Conservation (phyloP, 2,888 invertebrate species). For the Cancer borealis region DNA sequence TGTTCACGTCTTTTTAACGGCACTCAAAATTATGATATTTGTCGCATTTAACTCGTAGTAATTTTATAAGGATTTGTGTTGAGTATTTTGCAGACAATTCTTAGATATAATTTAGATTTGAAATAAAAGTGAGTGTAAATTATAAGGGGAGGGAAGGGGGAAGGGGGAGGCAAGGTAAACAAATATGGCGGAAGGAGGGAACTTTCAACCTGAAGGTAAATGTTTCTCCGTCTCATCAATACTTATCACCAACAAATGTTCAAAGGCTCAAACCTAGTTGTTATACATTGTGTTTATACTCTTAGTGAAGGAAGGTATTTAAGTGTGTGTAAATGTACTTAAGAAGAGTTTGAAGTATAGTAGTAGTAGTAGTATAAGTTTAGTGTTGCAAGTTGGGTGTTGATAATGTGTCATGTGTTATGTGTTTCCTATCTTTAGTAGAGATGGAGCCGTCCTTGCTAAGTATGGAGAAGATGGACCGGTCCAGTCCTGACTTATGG, state of each 20-base stretch:
- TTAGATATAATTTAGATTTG: too few species aligned
- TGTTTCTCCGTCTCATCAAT: not conserved
- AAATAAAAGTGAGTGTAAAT: too few species aligned
- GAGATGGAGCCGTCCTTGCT: conserved; percentile 74
- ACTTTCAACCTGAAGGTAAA: conserved; percentile 35
- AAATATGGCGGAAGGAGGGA: conserved; percentile 39
- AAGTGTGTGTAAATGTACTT: not conserved
- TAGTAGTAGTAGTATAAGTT: not conserved
- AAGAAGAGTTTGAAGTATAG: not conserved
- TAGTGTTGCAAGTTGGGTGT: not conserved
- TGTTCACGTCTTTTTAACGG: too few species aligned
- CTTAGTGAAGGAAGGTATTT: not conserved
- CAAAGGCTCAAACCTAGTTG: not conserved
- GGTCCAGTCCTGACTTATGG: conserved; percentile 97
- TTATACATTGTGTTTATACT: not conserved
- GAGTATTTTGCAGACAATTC: too few species aligned
- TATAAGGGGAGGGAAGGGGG: not conserved
- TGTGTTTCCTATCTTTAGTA: not conserved
- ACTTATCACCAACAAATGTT: not conserved
- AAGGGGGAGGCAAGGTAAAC: not conserved
- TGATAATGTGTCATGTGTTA: not conserved
- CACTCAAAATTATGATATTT: too few species aligned
- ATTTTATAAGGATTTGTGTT: too few species aligned
- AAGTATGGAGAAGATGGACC: conserved; percentile 89
- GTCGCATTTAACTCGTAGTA: too few species aligned